Evolutionary conservation across 2,113 vertebrate species (phyloP).

Genomic region (Proteles cristata): DNA sequence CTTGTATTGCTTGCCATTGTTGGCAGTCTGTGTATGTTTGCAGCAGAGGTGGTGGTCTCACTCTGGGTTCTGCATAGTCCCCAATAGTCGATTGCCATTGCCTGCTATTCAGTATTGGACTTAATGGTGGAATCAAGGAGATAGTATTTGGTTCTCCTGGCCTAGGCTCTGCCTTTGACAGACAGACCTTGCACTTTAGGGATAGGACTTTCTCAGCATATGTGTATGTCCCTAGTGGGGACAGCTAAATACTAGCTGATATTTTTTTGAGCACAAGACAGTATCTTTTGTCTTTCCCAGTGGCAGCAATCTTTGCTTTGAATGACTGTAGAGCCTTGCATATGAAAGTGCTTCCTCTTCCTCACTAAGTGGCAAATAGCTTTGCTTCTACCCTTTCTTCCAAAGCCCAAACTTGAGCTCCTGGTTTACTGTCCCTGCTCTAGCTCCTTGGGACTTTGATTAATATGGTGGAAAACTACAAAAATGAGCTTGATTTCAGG

Average conservation of each 20-base stretch:
- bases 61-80: not conserved
- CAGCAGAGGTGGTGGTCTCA: not conserved
- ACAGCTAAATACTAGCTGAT: not conserved
- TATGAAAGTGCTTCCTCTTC: not conserved
- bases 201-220: not conserved
- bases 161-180: not conserved
- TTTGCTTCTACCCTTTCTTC: not conserved
- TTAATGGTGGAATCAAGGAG: not conserved
- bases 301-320: not conserved
- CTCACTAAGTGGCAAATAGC: not conserved
- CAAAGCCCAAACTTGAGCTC: not conserved
- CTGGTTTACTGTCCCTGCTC: not conserved
- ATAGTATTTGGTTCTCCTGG: not conserved
- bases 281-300: not conserved
- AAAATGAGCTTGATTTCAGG: not conserved
- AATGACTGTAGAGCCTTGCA: not conserved
- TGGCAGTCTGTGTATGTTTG: not conserved
- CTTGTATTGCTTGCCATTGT: not conserved
- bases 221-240: not conserved
- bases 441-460: not conserved
- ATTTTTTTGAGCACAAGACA: not conserved
- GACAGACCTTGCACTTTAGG: not conserved
- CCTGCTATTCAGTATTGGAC: not conserved
- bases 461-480: not conserved
- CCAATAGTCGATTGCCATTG: not conserved